These are phyloP conservation scores for Merluccius polli DNA, from an alignment of 2,797 vertebrate species.

Conservation along the genomic window DNA sequence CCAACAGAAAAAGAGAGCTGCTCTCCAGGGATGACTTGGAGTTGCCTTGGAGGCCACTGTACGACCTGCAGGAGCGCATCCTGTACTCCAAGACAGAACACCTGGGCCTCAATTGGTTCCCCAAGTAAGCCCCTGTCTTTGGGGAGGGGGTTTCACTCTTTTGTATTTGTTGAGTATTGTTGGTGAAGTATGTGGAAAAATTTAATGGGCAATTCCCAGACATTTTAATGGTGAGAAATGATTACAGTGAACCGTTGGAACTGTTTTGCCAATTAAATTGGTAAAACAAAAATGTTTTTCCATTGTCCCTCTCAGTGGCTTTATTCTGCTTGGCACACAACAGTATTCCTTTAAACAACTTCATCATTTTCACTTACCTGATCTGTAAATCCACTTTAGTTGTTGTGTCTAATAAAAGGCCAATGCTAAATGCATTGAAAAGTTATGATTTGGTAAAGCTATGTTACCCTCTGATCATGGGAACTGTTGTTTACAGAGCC, in stretches of 20 bases:
- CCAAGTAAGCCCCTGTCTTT: conserved; percentile 81
- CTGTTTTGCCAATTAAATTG: not conserved
- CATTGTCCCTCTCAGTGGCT: not conserved
- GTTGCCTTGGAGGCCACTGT: conserved; percentile 92
- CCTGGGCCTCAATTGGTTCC: conserved; percentile 98
- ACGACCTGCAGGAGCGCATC: conserved; percentile 91
- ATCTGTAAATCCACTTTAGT: conserved; percentile 1
- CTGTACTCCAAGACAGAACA: conserved; percentile 97
- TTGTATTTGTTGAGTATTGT: not conserved
- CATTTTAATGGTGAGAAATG: not conserved
- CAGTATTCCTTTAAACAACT: not conserved
- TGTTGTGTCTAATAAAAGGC: not conserved
- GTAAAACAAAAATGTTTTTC: not conserved
- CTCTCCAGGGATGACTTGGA: conserved; percentile 93
- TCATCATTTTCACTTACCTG: not conserved
- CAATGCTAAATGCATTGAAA: not conserved
- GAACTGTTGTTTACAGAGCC: not conserved
- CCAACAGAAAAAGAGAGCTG: conserved; percentile 88
- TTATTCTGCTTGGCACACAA: not conserved
- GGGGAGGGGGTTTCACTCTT: not conserved
- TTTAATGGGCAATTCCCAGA: not conserved
- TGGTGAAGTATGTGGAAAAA: not conserved
- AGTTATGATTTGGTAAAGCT: not conserved
- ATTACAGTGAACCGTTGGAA: not conserved
- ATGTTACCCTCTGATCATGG: not conserved